These are phyloP conservation scores for Aramus guarauna DNA, from an alignment of 2,113 vertebrate species.

Conservation along the genomic window DNA sequence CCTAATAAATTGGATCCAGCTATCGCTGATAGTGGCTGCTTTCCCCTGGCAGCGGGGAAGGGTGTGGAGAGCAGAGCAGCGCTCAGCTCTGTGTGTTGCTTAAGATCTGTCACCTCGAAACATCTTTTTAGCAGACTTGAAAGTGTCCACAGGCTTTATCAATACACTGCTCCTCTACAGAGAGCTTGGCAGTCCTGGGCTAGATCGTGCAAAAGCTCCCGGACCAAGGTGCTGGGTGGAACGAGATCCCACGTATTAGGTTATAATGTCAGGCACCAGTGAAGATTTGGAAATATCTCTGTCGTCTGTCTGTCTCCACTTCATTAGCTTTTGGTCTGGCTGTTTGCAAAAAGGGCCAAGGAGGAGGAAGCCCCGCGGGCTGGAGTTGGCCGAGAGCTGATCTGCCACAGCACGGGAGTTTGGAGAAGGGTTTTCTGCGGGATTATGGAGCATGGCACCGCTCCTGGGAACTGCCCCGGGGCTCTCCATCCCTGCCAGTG, in stretches of 20 bases:
- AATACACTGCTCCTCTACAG: not conserved
- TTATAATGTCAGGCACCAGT: not conserved
- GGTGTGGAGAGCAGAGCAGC: constrained; percentile 50
- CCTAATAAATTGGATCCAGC: constrained; percentile 72
- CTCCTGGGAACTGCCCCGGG: rapidly evolving
- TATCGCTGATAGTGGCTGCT: constrained; percentile 52
- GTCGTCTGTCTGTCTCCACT: not conserved
- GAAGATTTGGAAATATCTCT: not conserved
- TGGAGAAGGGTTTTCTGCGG: rapidly evolving
- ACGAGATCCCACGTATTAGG: rapidly evolving
- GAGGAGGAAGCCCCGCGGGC: rapidly evolving
- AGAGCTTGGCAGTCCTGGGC: not conserved
- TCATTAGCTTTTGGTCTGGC: not conserved
- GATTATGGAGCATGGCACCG: not conserved
- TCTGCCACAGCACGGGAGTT: not conserved
- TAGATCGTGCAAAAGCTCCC: not conserved
- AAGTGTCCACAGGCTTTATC: constrained; percentile 16
- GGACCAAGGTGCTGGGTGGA: not conserved
- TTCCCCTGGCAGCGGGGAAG: not conserved
- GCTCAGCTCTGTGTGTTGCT: constrained; percentile 18
- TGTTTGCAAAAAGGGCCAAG: not conserved
- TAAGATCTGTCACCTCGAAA: constrained; percentile 59
- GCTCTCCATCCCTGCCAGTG: not conserved
- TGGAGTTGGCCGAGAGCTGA: not conserved
- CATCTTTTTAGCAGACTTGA: constrained; percentile 59